A percentile compares a stretch with the other conserved stretches of the same genome.
Evolutionary conservation across 2,888 invertebrate genomes (phyloP).

Genomic region (Hypena proboscidalis): DNA sequence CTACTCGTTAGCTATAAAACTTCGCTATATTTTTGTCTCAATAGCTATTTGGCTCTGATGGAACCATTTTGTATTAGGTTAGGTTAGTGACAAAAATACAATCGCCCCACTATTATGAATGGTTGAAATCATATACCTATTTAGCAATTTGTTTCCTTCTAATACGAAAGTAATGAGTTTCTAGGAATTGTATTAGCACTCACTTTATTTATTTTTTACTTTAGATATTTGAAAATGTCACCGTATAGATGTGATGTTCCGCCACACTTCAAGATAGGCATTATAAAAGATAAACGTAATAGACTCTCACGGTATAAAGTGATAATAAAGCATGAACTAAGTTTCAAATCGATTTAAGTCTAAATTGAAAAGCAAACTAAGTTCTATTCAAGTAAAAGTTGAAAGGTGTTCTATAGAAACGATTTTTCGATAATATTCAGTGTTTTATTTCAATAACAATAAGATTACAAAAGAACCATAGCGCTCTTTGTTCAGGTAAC

Average conservation of each 20-base stretch:
- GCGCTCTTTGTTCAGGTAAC: conserved; percentile 5
- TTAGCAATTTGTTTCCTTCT: too few relatives aligned
- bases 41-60: too few relatives aligned
- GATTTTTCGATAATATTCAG: conserved; percentile 2
- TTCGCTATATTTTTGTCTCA: too few relatives aligned
- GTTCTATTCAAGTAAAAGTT: neutral
- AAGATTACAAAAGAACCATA: neutral
- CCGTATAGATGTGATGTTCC: conserved; percentile 5
- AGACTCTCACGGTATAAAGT: conserved; percentile 9
- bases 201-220: neutral
- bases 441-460: neutral
- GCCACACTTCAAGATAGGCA: conserved; percentile 9
- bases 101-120: too few relatives aligned
- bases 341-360: conserved; percentile 9
- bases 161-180: too few relatives aligned
- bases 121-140: too few relatives aligned
- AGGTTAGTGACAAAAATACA: too few relatives aligned
- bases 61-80: too few relatives aligned
- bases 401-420: neutral
- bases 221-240: neutral
- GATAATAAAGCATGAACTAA: conserved; percentile 3
- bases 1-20: too few relatives aligned
- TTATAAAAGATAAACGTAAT: conserved; percentile 17
- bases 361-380: conserved; percentile 7
- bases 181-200: too few relatives aligned